Evolutionary conservation across 1,140 invertebrate genomes (phyloP), one percentile per base, ranked within the genome.

Genomic region (Araneus ventricosus): DNA sequence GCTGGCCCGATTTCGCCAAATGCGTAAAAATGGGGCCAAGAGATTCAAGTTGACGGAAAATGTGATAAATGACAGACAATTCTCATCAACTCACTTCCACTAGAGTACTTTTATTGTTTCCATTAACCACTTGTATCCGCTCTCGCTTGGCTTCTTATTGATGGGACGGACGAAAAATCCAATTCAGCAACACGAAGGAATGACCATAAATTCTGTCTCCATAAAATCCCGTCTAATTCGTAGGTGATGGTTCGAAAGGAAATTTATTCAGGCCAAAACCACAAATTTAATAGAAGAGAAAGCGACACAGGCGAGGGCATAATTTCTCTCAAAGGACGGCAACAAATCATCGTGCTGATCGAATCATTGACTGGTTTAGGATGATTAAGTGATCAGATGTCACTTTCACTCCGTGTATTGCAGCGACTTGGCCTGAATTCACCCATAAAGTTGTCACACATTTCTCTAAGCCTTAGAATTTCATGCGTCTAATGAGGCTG

Each of bases 71-170:
- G 86, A 39, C 24, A 10, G 39, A n/a, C 86, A 63, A 67, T 88
- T 70, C 86, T 88, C 86, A 88, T 88, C 86, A 41, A 88, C 34
- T 88, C 63, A 17, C 59, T 88, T 88, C 63, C 39, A 39, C 34
- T n/a, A 34, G 70, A 75, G 63, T 67, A 63, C 59, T 37, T 67
- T 70, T 45, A 88, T 88, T 88, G 86, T 88, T 88, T 45, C 86
- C 86, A 88, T 70, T 88, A 88, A 88, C 30, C 86, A 70, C 22
- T 88, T 61, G 86, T 27, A 70, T 70, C 86, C 86, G 67, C 61
- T 61, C 39, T 34, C 30, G 27, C 8, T 59, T 27, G 7, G 10
- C 14, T 14, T 22, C 1, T 61, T 86, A 59, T 61, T 39, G 84
- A 59, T 61, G 84, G 27, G 3, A n/a, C 20, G 3, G 17, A 27